Percentiles rank a stretch among this genome's conserved stretches.
Conservation (phyloP, 2,113 vertebrate genomes). For the Chaenogobius annularis region DNA sequence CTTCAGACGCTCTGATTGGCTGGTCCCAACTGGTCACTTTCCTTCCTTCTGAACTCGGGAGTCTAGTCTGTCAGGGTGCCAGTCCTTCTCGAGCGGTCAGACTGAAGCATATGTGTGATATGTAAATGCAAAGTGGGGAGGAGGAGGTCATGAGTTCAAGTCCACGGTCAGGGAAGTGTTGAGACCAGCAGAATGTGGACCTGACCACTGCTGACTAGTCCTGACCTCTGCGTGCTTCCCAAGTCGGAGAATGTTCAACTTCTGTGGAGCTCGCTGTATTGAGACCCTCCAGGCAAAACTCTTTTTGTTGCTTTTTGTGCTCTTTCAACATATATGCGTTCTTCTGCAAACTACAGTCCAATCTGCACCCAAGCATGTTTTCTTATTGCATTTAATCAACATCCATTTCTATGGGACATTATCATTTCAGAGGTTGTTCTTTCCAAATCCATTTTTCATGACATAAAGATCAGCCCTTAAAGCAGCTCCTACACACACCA, state of each 20-base stretch:
- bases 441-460: too few species aligned
- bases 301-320: too few species aligned
- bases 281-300: too few species aligned
- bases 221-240: not conserved
- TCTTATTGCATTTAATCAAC: too few species aligned
- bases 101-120: slow-evolving; percentile 72
- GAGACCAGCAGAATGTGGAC: not conserved
- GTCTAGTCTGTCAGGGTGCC: slow-evolving; percentile 61
- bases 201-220: not conserved
- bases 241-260: not conserved
- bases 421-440: too few species aligned
- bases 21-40: slow-evolving; percentile 80
- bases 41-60: slow-evolving; percentile 69
- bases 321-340: too few species aligned
- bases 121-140: slow-evolving; percentile 80
- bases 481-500: too few species aligned
- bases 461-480: too few species aligned
- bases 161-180: not conserved
- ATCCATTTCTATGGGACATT: too few species aligned
- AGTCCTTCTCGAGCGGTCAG: slow-evolving; percentile 69
- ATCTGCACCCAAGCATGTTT: too few species aligned
- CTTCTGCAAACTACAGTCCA: too few species aligned
- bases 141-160: slow-evolving; percentile 42
- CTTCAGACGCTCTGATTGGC: slow-evolving; percentile 80
- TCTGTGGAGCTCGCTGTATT: too few species aligned